Base-by-base conservation (phyloP, 1,140 invertebrate species). In the Protaetia brevitarsis region DNA sequence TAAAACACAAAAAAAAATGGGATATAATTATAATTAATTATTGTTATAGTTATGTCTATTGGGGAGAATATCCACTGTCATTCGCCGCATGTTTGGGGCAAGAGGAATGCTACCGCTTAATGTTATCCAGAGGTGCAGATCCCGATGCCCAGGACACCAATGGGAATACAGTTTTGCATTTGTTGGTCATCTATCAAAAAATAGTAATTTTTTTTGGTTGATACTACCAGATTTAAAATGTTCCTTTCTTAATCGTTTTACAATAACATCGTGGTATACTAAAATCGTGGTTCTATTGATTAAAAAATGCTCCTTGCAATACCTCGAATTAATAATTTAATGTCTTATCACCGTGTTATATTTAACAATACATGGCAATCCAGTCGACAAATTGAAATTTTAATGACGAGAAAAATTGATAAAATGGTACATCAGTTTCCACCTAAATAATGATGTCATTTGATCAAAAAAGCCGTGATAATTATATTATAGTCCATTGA, bases 81-180 rank as follows among this genome's bases (percentile, higher is more conserved):
- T 99, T 99, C 82, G 96, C 97, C 2, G 96, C 96, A 0, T 98
- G 96, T 78, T 82, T 98, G 0, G 93, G 93, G 1, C 97, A 99
- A 81, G 96, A 98, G 77, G 97, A 99, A 78, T 97, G 95, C 78
- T 98, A 97, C 72, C 85, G 97, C 6, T 82, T 99, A 68, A 92
- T 99, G 63, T 77, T 98, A 34, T 94, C 96, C 0, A 89, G 93
- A 79, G 94, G 94, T n/a, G 96, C 95, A 0, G 88, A 98, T 82
- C 94, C 95, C 0, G 89, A 99, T 79, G 88, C 89, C 21, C 94
- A 97, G 80, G 97, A 99, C 75, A 95, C 93, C 0, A 99, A 99
- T 79, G 97, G 97, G 58, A 99, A 99, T 74, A 98, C 95, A 0
- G 93, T 96, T 1, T 80, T 98, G 3, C 97, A 99, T 76, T 94